Conservation (phyloP, 2,113 vertebrate genomes). For the Phylloscopus trochilus region DNA sequence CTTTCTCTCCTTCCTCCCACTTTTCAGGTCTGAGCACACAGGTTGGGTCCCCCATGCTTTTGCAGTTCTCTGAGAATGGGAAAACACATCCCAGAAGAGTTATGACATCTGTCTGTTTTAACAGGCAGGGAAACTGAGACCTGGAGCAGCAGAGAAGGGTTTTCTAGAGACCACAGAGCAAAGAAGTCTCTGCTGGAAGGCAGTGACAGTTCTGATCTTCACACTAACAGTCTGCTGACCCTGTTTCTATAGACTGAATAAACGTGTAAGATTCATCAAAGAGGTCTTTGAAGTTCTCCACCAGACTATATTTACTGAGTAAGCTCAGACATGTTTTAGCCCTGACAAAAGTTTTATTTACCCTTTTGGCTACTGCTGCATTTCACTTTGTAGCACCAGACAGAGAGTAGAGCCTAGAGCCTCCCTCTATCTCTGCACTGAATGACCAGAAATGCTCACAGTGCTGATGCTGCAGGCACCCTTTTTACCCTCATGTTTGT, state of each 20-base stretch:
- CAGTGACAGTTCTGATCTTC: neutral
- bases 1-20: neutral
- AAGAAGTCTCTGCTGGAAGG: neutral
- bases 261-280: neutral
- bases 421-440: neutral
- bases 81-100: neutral
- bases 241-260: neutral
- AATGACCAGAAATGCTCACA: conserved; percentile 18
- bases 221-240: neutral
- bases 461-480: conserved; percentile 24
- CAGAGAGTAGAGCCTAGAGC: conserved; percentile 3
- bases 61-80: neutral
- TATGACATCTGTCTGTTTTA: neutral
- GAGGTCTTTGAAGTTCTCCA: conserved; percentile 5
- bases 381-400: conserved; percentile 34
- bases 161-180: neutral
- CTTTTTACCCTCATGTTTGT: neutral
- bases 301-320: conserved; percentile 5
- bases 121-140: neutral
- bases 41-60: neutral
- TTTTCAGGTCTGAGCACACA: neutral
- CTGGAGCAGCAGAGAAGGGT: neutral
- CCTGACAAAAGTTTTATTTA: conserved; percentile 29
- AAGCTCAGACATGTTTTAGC: neutral
- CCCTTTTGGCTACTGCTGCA: conserved; percentile 21